A percentile compares a stretch with the other conserved stretches of the same genome.
These are phyloP conservation scores for Tetragonisca angustula DNA, from an alignment of 2,888 invertebrate genomes.

Conservation along the genomic window DNA sequence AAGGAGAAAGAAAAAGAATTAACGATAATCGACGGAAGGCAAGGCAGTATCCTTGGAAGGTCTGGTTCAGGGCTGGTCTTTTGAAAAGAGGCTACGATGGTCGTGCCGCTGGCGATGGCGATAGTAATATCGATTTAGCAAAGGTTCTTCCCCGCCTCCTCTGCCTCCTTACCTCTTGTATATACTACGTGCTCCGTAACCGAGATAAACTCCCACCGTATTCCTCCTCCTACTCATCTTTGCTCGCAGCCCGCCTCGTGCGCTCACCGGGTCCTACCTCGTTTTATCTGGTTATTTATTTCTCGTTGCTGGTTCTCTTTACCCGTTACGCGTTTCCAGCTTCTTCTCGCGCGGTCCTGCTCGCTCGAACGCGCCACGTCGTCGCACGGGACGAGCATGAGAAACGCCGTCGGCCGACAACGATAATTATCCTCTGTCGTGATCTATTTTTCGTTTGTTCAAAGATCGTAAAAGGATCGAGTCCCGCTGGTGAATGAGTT, in stretches of 20 bases:
- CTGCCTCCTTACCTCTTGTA: constrained; percentile 59
- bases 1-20: constrained; percentile 45
- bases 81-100: constrained; percentile 43
- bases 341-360: constrained; percentile 20
- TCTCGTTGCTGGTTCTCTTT: constrained; percentile 54
- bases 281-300: constrained; percentile 60
- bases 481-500: background rate
- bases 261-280: constrained; percentile 35
- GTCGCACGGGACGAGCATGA: background rate
- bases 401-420: background rate
- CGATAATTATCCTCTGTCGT: constrained; percentile 29
- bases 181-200: constrained; percentile 66
- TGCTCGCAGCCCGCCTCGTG: constrained; percentile 20
- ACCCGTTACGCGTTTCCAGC: constrained; percentile 50
- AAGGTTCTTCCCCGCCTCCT: constrained; percentile 64
- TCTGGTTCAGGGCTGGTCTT: constrained; percentile 64
- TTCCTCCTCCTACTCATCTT: constrained; percentile 43
- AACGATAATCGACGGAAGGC: constrained; percentile 67
- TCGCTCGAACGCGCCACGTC: constrained; percentile 18
- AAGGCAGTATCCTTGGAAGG: constrained; percentile 60
- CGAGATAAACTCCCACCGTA: constrained; percentile 73
- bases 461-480: constrained; percentile 7
- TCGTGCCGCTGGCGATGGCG: constrained; percentile 65
- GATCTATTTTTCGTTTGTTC: constrained; percentile 16
- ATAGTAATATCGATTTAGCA: constrained; percentile 78